Base-by-base conservation (phyloP, 2,113 vertebrate genomes). In the Ovis aries region DNA sequence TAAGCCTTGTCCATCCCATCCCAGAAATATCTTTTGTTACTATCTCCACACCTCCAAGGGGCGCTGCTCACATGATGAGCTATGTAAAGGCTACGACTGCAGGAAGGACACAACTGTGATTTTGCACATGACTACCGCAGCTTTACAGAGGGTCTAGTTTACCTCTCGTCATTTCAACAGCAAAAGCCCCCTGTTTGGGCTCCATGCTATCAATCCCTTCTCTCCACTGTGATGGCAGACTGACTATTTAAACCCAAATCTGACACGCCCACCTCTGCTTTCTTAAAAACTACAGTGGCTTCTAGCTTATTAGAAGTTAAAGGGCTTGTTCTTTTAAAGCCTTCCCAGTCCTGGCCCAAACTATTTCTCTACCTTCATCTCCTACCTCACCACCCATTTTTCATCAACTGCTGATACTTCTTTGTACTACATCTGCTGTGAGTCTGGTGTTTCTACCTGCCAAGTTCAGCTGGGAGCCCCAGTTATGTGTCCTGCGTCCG, bases 171-270 rank as follows among this genome's bases (percentile, higher is more conserved):
- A 81, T 74, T 82, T 74, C 13, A 80, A 1, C n/a, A 45, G 19
- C 27, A n/a, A 83, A 48, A 45, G 1, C 10, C 33, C 85, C 33
- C 5, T 83, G 12, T 21, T 12, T 45, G 16, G 16, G 29, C 11
- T 80, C 36, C 7, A 5, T 88, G 43, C 85, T 55, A 60, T 33
- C 25, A 40, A 59, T 45, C 8, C 14, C 53, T 84, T 91, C 45
- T 77, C 78, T 95, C 59, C 8, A 27, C 10, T 71, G 21, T 57
- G 55, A 90, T 43, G 71, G 33, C 53, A 81, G 4, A 25, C 40
- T 40, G 33, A 96, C 36, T 95, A 13, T 62, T 89, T 77, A 53
- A 95, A 62, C 12, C 40, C 43, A 90, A 86, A 91, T 95, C 31
- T 23, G 27, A 62, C 40, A 25, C 0, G 0, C 10, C 17, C 13